These are phyloP conservation scores for Lathamus discolor DNA, from an alignment of 2,113 vertebrate genomes.

Conservation along the genomic window DNA sequence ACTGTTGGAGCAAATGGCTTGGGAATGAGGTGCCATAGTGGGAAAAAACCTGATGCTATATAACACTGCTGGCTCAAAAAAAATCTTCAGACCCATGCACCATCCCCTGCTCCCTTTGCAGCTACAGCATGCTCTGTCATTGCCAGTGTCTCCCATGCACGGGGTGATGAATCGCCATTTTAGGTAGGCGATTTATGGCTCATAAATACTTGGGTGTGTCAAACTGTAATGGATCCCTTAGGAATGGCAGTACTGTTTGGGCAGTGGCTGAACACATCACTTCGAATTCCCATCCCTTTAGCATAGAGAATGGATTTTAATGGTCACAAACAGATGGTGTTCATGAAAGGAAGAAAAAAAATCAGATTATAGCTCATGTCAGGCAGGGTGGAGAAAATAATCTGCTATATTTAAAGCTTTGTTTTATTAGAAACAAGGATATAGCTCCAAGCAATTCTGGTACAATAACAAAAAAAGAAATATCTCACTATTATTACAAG, in stretches of 20 bases:
- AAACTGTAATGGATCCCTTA: conserved; percentile 61
- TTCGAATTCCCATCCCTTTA: conserved; percentile 47
- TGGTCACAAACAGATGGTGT: conserved; percentile 68
- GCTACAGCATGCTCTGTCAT: conserved; percentile 21
- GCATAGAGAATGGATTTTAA: conserved; percentile 71
- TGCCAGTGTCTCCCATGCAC: conserved; percentile 11
- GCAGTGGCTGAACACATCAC: conserved; percentile 47
- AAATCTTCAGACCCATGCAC: background rate
- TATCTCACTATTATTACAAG: background rate
- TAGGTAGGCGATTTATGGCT: conserved; percentile 56
- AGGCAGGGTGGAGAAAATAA: conserved; percentile 39
- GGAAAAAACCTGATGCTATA: background rate
- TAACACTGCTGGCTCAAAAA: background rate
- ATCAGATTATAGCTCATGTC: conserved; percentile 36
- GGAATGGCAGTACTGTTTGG: conserved; percentile 56
- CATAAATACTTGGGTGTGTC: conserved; percentile 74
- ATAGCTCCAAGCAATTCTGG: background rate
- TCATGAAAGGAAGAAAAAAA: conserved; percentile 41
- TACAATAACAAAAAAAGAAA: background rate
- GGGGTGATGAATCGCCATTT: conserved; percentile 61
- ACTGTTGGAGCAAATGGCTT: background rate
- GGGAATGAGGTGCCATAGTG: background rate
- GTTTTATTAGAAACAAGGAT: conserved; percentile 26
- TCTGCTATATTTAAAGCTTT: conserved; percentile 23
- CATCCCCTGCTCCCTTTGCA: background rate